Evolutionary conservation across 2,113 vertebrate genomes (phyloP), one percentile per base, ranked within the genome.

Genomic region (Prunella fulvescens): DNA sequence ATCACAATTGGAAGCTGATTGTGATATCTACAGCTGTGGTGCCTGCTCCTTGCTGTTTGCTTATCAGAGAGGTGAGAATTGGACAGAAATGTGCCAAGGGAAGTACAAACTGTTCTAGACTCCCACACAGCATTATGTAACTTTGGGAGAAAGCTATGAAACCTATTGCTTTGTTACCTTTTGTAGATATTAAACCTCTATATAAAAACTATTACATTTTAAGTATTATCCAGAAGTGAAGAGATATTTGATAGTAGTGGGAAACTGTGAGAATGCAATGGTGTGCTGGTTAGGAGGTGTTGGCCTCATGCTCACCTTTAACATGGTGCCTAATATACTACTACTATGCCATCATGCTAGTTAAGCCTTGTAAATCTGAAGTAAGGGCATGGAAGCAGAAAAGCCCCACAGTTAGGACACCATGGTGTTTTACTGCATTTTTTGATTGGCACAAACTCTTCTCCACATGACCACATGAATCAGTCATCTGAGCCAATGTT

Each of bases 261-360:
- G 28, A 76, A 53, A 33, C 26, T 17, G 12, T 0, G 0, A 45
- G 60, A 60, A 81, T 39, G 42, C 51, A 61, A 6, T 7, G 35
- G 11, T 8, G 4, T 33, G 12, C 26, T 81, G n/a, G 28, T 37
- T 45, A 44, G 50, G n/a, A 56, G 0, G 2, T 29, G 28, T 29
- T 88, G 65, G 47, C n/a, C 24, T 8, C 53, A 50, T 1, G 0
- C 26, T 47, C 17, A 47, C 13, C 9, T 16, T 56, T 54, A 37
- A 13, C 4, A 19, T 12, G 48, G 13, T 57, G 20, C 33, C 33
- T n/a, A 33, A 57, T 24, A n/a, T 57, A 15, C 14, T 10, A 23
- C 56, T 57, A 22, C 33, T 35, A 35, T 23, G 56, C 20, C 17
- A 74, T 74, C 35, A 50, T 26, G 12, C 18, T 39, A 12, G 14